These are phyloP conservation scores for Phaethon lepturus DNA, from an alignment of 2,113 vertebrate species.

Conservation along the genomic window DNA sequence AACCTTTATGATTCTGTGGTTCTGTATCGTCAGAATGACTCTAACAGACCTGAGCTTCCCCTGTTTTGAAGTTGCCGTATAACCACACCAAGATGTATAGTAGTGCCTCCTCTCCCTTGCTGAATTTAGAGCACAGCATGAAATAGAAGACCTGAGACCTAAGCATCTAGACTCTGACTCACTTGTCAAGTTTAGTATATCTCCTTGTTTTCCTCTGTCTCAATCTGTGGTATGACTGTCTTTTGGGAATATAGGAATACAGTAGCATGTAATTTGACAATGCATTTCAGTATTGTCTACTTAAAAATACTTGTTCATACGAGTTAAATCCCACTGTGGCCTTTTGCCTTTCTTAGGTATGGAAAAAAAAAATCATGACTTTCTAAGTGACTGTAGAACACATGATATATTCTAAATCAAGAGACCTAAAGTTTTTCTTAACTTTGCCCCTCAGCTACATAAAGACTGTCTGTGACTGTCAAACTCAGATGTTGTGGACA, in stretches of 20 bases:
- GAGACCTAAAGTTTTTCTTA: background rate
- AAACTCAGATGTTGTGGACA: background rate
- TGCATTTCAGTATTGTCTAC: background rate
- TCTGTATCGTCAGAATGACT: background rate
- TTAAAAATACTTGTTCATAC: background rate
- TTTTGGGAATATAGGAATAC: background rate
- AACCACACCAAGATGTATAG: background rate
- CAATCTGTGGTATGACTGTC: background rate
- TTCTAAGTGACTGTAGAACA: background rate
- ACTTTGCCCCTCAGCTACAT: background rate
- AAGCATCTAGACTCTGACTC: background rate
- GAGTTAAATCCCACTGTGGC: background rate
- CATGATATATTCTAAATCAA: background rate
- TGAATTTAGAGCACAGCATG: background rate
- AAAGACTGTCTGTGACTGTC: background rate
- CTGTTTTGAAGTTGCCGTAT: background rate
- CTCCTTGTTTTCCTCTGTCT: background rate
- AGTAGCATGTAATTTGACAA: background rate
- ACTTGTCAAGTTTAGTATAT: background rate
- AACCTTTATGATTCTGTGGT: too few relatives aligned
- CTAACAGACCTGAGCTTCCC: background rate
- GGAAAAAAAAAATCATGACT: background rate
- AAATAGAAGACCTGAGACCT: background rate
- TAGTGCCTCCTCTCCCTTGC: background rate
- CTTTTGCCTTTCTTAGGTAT: background rate